phyloP scores from a whole-genome alignment of 2,888 invertebrate species.

The Standfussiana lucernea region DNA sequence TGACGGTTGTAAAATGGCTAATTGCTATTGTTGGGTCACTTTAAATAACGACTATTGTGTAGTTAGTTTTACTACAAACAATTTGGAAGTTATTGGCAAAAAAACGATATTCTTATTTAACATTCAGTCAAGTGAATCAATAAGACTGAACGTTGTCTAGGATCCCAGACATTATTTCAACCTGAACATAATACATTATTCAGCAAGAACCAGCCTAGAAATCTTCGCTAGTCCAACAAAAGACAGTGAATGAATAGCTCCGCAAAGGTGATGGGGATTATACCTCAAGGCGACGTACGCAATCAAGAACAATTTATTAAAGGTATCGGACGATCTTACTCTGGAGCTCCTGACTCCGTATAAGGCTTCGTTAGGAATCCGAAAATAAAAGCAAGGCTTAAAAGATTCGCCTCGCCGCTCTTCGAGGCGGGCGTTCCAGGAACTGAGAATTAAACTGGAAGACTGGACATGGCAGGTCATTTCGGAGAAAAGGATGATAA shows the following conservation, averaged over 20 bases:
- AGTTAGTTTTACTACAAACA: neutral
- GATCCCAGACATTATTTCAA: conserved; percentile 11
- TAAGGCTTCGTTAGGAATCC: conserved; percentile 62
- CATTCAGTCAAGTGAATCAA: conserved; percentile 10
- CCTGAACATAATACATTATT: conserved; percentile 26
- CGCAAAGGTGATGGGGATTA: conserved; percentile 54
- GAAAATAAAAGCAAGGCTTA: conserved; percentile 64
- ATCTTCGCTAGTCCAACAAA: conserved; percentile 33
- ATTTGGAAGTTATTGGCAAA: neutral
- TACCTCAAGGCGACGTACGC: conserved; percentile 52
- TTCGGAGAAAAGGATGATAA: conserved; percentile 34
- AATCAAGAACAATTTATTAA: conserved; percentile 66
- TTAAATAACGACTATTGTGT: neutral
- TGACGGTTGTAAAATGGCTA: neutral
- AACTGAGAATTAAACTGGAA: conserved; percentile 41
- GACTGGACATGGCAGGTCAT: conserved; percentile 58
- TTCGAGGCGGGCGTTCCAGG: conserved; percentile 52
- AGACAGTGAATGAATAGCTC: conserved; percentile 51
- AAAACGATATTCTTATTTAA: conserved; percentile 2
- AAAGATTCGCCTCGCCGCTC: conserved; percentile 57
- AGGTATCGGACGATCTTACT: conserved; percentile 64
- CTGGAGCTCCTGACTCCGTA: conserved; percentile 57
- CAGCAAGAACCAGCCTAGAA: conserved; percentile 24
- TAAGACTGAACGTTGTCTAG: conserved; percentile 25
- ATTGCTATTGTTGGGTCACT: neutral